These are phyloP conservation scores for Mactra quadrangularis DNA, from an alignment of 1,140 invertebrate species.

Conservation along the genomic window DNA sequence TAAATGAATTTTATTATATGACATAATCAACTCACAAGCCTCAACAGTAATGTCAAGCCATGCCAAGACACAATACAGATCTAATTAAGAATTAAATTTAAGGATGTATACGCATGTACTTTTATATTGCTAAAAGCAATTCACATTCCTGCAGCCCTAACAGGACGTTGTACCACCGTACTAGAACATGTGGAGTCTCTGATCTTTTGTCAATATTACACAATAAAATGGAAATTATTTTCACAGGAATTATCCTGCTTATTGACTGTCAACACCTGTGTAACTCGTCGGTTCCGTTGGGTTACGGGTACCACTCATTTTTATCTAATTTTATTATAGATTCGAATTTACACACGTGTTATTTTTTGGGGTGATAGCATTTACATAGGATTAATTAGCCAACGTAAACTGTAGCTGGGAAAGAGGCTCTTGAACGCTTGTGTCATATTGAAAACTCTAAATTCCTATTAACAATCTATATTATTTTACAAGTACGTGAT, in stretches of 20 bases:
- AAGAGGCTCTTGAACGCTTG: slow-evolving; percentile 29
- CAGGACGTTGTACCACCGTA: too few species aligned
- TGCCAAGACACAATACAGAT: background rate
- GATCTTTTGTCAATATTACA: too few species aligned
- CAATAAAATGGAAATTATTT: slow-evolving; percentile 11
- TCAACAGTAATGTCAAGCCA: too few species aligned
- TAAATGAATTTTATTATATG: too few species aligned
- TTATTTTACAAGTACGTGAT: slow-evolving; percentile 51
- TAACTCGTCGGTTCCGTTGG: background rate
- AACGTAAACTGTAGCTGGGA: slow-evolving; percentile 34
- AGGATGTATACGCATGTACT: background rate
- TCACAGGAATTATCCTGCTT: slow-evolving; percentile 10
- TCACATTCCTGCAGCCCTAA: too few species aligned
- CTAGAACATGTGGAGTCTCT: too few species aligned
- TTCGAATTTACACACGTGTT: slow-evolving; percentile 55
- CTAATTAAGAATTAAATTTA: background rate
- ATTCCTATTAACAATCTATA: slow-evolving; percentile 28
- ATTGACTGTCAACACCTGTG: slow-evolving; percentile 20
- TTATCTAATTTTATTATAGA: slow-evolving; percentile 24
- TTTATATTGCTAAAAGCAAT: background rate
- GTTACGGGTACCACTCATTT: slow-evolving; percentile 10
- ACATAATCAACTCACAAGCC: too few species aligned
- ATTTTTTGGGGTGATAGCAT: slow-evolving; percentile 23
- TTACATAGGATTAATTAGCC: slow-evolving; percentile 58
- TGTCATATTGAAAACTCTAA: slow-evolving; percentile 58